Base-by-base conservation (phyloP, 2,888 invertebrate species). In the Poecilus cupreus region DNA sequence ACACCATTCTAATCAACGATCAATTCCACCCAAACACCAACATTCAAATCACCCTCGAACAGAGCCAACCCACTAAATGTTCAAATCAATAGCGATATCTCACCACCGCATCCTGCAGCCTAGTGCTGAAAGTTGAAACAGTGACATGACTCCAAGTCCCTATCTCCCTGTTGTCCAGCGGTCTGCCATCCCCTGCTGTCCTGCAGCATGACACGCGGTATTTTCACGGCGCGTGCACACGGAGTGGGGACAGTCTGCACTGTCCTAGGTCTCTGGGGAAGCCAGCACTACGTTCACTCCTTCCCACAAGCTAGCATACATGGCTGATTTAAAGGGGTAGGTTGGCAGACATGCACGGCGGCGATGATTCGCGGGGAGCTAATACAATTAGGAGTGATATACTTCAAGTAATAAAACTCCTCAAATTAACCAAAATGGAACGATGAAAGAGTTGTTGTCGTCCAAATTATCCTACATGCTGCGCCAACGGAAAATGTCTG, bases 181-280 rank as follows among this genome's bases (percentile, higher is more conserved):
- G n/a, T n/a, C n/a, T n/a, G n/a, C n/a, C 26, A 26, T 26, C 26
- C 26, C 32, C 32, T 32, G 32, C 32, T 32, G 4, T 32, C 32
- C 32, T 2, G 32, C 32, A 6, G 32, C 32, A 32, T 32, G 32
- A 32, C 32, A 32, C 32, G 39, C 22, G 83, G 83, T 83, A 83
- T 83, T 83, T 83, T 83, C 82, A 83, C 83, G 83, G 82, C 81
- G 79, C 82, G 82, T 83, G 83, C 82, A 82, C 83, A 82, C 75
- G 81, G 78, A 68, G 77, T 82, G 82, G 82, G 82, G 81, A 82
- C 82, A 82, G 79, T 79, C 82, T 82, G 49, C 49, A 49, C 16
- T n/a, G n/a, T 32, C 32, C 32, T 11, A 8, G 49, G 0, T 54
- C 54, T 82, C 82, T 78, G 77, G 60, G 82, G 79, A 83, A 81